Percentiles rank a stretch among this genome's conserved stretches.
Conservation (phyloP, 1,140 invertebrate species). For the Drosophila triauraria region DNA sequence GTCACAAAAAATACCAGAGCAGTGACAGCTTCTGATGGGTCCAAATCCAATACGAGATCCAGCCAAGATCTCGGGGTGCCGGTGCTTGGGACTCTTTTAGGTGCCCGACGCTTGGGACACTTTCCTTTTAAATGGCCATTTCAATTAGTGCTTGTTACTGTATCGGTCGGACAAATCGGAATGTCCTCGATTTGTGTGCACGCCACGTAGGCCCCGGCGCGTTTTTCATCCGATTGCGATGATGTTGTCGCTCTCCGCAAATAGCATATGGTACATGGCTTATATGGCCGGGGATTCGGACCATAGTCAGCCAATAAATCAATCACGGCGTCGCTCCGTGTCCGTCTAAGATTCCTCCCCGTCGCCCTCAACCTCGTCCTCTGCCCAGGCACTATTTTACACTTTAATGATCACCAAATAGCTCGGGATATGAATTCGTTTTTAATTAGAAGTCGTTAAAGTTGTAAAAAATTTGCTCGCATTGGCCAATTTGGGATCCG, state of each 20-base stretch:
- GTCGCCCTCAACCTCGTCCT: slow-evolving; percentile 14
- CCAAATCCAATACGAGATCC: slow-evolving; percentile 1
- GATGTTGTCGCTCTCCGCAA: slow-evolving; percentile 38
- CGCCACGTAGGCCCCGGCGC: slow-evolving; percentile 55
- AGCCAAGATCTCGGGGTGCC: no score
- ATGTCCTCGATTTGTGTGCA: slow-evolving; percentile 74
- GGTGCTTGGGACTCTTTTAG: slow-evolving; percentile 37
- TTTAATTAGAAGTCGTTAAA: slow-evolving; percentile 83
- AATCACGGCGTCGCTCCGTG: slow-evolving; percentile 68
- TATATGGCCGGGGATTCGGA: slow-evolving; percentile 46
- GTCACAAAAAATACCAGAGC: slow-evolving; percentile 57
- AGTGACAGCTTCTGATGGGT: slow-evolving; percentile 34
- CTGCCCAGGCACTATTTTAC: slow-evolving; percentile 64
- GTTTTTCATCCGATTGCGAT: slow-evolving; percentile 58
- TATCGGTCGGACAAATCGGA: slow-evolving; percentile 58
- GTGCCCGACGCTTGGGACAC: slow-evolving; percentile 69
- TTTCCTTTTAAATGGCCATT: slow-evolving; percentile 77
- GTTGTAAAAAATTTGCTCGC: slow-evolving; percentile 78
- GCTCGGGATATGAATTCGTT: slow-evolving; percentile 73
- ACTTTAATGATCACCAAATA: slow-evolving; percentile 81
- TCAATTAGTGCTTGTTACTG: slow-evolving; percentile 79
- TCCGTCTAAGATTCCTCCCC: slow-evolving; percentile 21
- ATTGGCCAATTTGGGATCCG: slow-evolving; percentile 48
- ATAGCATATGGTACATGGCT: slow-evolving; percentile 21
- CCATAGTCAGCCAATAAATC: slow-evolving; percentile 72